These are phyloP conservation scores for Alitta virens DNA, from an alignment of 2,888 invertebrate species.

Conservation along the genomic window DNA sequence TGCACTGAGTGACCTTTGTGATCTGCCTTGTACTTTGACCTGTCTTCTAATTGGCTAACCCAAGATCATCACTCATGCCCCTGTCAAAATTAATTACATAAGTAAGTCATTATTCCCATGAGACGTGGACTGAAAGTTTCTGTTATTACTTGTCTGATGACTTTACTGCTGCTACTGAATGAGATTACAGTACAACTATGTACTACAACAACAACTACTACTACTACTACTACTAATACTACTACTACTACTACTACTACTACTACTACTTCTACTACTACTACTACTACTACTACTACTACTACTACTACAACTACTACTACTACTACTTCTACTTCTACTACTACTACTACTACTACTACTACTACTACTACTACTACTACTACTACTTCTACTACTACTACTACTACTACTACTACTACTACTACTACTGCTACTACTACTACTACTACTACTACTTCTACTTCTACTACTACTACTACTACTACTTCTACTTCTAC, in stretches of 20 bases:
- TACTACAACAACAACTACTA: no score
- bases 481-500: background rate
- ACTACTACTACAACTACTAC: constrained; percentile 20
- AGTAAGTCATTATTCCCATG: no score
- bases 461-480: constrained; percentile 1
- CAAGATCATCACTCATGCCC: no score
- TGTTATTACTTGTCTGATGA: background rate
- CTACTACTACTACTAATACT: no score
- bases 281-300: constrained; percentile 20
- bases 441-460: constrained; percentile 10
- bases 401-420: constrained; percentile 2
- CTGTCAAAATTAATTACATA: no score
- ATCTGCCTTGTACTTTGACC: no score
- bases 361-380: constrained; percentile 17
- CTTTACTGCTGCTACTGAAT: background rate
- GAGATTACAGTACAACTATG: background rate
- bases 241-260: no score
- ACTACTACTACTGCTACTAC: constrained; percentile 6
- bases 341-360: constrained; percentile 17
- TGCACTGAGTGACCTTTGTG: no score
- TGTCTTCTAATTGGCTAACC: no score
- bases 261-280: constrained; percentile 20
- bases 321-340: constrained; percentile 7
- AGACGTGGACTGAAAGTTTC: no score
- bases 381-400: constrained; percentile 13